These are phyloP conservation scores for Tiliacea aurago DNA, from an alignment of 2,888 invertebrate species.

Conservation along the genomic window DNA sequence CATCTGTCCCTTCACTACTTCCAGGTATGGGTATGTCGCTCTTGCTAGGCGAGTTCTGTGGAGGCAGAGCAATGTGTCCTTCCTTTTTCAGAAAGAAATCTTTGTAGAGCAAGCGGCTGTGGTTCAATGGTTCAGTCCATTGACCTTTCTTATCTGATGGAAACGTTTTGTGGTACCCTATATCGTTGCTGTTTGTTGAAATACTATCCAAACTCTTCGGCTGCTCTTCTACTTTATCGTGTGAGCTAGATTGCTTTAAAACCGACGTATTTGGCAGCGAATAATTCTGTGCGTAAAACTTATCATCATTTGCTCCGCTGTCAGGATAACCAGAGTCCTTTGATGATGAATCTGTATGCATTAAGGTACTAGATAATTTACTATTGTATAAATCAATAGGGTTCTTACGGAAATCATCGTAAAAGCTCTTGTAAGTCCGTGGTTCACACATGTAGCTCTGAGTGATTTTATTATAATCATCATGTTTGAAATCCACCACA, in stretches of 20 bases:
- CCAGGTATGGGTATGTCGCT: slow-evolving; percentile 65
- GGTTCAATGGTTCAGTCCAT: slow-evolving; percentile 83
- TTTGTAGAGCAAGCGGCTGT: slow-evolving; percentile 86
- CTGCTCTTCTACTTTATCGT: slow-evolving; percentile 75
- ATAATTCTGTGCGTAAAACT: slow-evolving; percentile 75
- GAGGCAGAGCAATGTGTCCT: slow-evolving; percentile 81
- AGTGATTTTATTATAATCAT: slow-evolving; percentile 67
- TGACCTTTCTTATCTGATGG: slow-evolving; percentile 74
- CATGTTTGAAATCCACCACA: slow-evolving; percentile 66
- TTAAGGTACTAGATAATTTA: slow-evolving; percentile 80
- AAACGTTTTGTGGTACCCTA: slow-evolving; percentile 74
- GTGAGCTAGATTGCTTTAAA: slow-evolving; percentile 74
- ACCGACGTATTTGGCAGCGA: slow-evolving; percentile 80
- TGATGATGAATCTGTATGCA: slow-evolving; percentile 84
- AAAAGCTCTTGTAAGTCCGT: slow-evolving; percentile 83
- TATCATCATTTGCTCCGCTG: slow-evolving; percentile 82
- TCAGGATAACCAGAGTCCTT: slow-evolving; percentile 88
- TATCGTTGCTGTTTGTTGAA: slow-evolving; percentile 77
- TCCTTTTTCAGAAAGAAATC: slow-evolving; percentile 87
- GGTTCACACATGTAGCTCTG: slow-evolving; percentile 74
- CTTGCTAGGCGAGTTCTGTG: slow-evolving; percentile 83
- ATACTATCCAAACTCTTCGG: slow-evolving; percentile 84
- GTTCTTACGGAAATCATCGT: slow-evolving; percentile 80
- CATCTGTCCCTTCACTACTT: slow-evolving; percentile 67
- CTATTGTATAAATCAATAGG: slow-evolving; percentile 72